These are phyloP conservation scores for Pterobdella sp. DNA, from an alignment of 2,888 invertebrate species.

Conservation along the genomic window DNA sequence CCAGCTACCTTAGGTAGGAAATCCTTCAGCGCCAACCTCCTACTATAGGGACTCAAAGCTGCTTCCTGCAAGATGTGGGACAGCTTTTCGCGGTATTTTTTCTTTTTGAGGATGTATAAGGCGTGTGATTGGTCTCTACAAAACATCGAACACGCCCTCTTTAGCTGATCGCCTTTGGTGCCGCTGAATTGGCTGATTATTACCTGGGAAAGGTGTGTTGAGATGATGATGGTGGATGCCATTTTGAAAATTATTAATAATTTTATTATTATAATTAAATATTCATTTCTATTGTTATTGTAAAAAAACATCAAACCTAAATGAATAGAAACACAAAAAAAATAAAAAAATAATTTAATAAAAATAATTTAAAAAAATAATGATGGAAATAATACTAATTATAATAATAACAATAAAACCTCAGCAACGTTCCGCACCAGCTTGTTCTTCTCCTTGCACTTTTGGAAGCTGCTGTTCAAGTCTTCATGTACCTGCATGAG, in stretches of 20 bases:
- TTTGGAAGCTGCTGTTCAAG: constrained; percentile 59
- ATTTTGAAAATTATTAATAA: no score
- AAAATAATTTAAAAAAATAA: no score
- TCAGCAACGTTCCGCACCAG: constrained; percentile 63
- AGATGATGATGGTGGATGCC: neutral
- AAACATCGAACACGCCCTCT: constrained; percentile 70
- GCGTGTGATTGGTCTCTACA: constrained; percentile 81
- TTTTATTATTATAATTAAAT: no score
- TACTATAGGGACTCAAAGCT: constrained; percentile 15
- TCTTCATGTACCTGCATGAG: constrained; percentile 29
- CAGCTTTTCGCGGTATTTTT: constrained; percentile 62
- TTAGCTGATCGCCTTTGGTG: constrained; percentile 66
- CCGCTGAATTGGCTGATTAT: constrained; percentile 62
- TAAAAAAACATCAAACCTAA: no score
- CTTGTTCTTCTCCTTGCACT: constrained; percentile 32
- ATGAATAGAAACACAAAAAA: no score
- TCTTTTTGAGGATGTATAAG: constrained; percentile 68
- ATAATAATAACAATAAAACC: no score
- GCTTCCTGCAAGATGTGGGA: constrained; percentile 23
- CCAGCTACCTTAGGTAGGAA: constrained; percentile 26
- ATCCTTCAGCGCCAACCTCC: constrained; percentile 19
- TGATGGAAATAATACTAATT: no score
- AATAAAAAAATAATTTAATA: no score
- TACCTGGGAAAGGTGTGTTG: neutral
- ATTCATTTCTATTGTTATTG: no score